These are phyloP conservation scores for Calephelis perditalis DNA, from an alignment of 2,888 invertebrate species.

Conservation along the genomic window DNA sequence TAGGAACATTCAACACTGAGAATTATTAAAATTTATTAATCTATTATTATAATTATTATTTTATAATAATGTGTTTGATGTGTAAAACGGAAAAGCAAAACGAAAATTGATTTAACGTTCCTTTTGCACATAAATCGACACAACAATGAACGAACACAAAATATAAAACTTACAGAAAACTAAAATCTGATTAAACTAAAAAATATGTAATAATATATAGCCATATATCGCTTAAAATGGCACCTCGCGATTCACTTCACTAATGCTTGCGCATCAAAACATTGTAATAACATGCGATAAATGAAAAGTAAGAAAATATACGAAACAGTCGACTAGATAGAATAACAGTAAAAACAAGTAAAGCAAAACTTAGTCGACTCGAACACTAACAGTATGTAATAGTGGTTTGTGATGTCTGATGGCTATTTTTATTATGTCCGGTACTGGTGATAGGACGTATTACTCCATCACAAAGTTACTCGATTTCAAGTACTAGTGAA, in stretches of 20 bases:
- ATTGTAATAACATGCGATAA: slow-evolving; percentile 31
- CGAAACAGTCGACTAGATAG: slow-evolving; percentile 36
- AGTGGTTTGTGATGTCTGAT: slow-evolving; percentile 31
- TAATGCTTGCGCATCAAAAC: slow-evolving; percentile 42
- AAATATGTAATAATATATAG: slow-evolving; percentile 53
- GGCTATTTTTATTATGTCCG: slow-evolving; percentile 26
- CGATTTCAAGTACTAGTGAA: neutral
- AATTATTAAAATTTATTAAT: slow-evolving; percentile 63
- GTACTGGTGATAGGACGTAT: slow-evolving; percentile 10
- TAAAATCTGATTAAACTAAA: slow-evolving; percentile 59
- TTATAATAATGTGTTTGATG: slow-evolving; percentile 53
- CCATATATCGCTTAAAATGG: slow-evolving; percentile 66
- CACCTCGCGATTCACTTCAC: slow-evolving; percentile 70
- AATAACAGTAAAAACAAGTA: slow-evolving; percentile 33
- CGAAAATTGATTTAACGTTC: slow-evolving; percentile 34
- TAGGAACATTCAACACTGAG: slow-evolving; percentile 77
- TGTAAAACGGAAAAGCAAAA: slow-evolving; percentile 32
- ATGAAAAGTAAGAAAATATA: slow-evolving; percentile 30
- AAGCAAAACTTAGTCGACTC: slow-evolving; percentile 33
- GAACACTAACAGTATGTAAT: slow-evolving; percentile 25
- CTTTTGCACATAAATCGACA: slow-evolving; percentile 36
- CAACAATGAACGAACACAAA: slow-evolving; percentile 63
- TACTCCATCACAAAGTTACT: slow-evolving; percentile 1
- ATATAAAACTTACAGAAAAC: slow-evolving; percentile 54
- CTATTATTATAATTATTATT: slow-evolving; percentile 49